These are phyloP conservation scores for Zygogramma bicolorata DNA, from an alignment of 2,888 invertebrate genomes.

Conservation along the genomic window DNA sequence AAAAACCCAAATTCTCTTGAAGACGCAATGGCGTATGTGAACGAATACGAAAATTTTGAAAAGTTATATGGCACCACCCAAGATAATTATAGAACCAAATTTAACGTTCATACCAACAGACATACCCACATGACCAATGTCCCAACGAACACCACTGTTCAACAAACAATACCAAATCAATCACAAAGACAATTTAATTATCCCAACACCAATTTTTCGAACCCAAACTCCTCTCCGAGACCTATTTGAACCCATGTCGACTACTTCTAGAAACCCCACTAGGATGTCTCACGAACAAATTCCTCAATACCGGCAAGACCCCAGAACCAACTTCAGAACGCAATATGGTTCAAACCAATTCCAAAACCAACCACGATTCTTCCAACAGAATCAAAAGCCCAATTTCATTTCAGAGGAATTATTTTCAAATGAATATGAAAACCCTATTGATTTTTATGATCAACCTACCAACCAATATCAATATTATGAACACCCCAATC, in stretches of 20 bases:
- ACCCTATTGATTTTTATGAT: background rate
- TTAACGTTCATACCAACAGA: too few relatives aligned
- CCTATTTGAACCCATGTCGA: background rate
- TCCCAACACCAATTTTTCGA: background rate
- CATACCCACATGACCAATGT: too few relatives aligned
- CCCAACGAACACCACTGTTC: too few relatives aligned
- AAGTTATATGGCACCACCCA: too few relatives aligned
- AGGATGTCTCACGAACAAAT: background rate
- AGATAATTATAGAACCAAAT: too few relatives aligned
- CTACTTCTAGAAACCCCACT: background rate
- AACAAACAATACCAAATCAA: too few relatives aligned
- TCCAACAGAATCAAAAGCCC: background rate
- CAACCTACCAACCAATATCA: background rate
- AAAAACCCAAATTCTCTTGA: too few relatives aligned
- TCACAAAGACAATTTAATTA: background rate
- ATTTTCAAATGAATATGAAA: background rate
- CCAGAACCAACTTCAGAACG: background rate
- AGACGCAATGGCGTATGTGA: too few relatives aligned
- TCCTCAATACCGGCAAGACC: background rate
- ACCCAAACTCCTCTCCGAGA: background rate
- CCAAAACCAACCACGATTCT: background rate
- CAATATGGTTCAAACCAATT: background rate
- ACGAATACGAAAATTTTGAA: too few relatives aligned
- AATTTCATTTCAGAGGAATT: background rate
- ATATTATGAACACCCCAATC: background rate